Evolutionary conservation across 2,888 invertebrate genomes (phyloP).

Genomic region (Tenodera sinensis): DNA sequence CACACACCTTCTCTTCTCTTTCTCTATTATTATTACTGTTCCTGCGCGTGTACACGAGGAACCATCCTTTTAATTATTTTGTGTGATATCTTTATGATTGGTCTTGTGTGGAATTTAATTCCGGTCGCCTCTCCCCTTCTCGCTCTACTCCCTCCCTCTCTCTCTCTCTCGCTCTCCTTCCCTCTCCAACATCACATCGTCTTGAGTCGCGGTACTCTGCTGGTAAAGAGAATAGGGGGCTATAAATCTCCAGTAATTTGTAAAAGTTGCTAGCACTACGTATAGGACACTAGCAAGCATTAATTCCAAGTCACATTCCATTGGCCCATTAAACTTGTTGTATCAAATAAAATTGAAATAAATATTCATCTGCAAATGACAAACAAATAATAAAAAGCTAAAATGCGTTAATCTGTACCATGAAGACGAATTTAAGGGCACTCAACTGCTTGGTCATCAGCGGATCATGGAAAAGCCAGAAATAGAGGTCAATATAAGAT

Average conservation of each 20-base stretch:
- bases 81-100: constrained; percentile 20
- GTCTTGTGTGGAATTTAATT: constrained; percentile 9
- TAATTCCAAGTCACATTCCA: not conserved
- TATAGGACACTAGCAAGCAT: not conserved
- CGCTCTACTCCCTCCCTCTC: not conserved
- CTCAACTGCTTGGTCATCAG: no score
- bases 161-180: not conserved
- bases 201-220: not conserved
- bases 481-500: no score
- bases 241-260: not conserved
- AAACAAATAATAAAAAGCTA: no score
- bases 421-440: no score
- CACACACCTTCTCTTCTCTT: not conserved
- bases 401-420: no score
- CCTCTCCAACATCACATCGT: not conserved
- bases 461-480: no score
- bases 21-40: not conserved
- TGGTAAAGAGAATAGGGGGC: not conserved
- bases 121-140: not conserved
- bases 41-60: not conserved
- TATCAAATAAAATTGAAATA: no score
- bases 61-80: constrained; percentile 13
- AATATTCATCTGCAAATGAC: no score
- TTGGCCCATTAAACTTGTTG: no score
- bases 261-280: not conserved